A percentile compares a stretch with the other conserved stretches of the same genome.
These are phyloP conservation scores for Melanotaenia boesemani DNA, from an alignment of 2,797 vertebrate genomes.

Conservation along the genomic window DNA sequence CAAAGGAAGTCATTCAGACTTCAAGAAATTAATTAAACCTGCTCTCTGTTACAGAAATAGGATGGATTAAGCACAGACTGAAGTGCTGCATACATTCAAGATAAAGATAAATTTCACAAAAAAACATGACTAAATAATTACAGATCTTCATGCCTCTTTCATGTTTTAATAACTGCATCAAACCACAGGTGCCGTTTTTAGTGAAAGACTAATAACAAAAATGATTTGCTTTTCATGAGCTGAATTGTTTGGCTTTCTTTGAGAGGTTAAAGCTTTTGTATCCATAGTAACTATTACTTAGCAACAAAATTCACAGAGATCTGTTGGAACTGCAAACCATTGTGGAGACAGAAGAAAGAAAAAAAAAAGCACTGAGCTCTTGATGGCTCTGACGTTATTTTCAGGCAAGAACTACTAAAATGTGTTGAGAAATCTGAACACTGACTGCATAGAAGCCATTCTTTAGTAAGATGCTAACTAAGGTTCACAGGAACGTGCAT, in stretches of 20 bases:
- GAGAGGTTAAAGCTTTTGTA: conserved; percentile 72
- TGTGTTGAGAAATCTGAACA: conserved; percentile 3
- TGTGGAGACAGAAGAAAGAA: conserved; percentile 35
- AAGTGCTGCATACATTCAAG: conserved; percentile 19
- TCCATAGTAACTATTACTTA: conserved; percentile 85
- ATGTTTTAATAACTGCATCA: conserved; percentile 28
- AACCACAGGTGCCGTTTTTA: conserved; percentile 28
- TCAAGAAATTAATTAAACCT: conserved; percentile 14
- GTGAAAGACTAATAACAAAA: conserved; percentile 37
- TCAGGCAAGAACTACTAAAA: conserved; percentile 21
- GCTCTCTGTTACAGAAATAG: conserved; percentile 3
- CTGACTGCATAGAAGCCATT: neutral
- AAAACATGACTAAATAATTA: conserved; percentile 11
- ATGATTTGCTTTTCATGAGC: conserved; percentile 61
- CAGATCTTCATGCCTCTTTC: conserved; percentile 11
- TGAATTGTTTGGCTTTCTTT: conserved; percentile 66
- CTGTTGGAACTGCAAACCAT: conserved; percentile 59
- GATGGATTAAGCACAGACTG: neutral
- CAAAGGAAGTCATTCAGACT: conserved; percentile 13
- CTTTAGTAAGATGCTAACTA: conserved; percentile 20
- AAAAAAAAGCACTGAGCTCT: conserved; percentile 24
- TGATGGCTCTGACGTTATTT: conserved; percentile 31
- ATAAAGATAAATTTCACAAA: conserved; percentile 2
- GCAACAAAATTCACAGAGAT: conserved; percentile 79
- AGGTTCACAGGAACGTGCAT: conserved; percentile 8